Percentiles rank a stretch among this genome's conserved stretches.
Conservation (phyloP, 2,888 invertebrate species). For the Pimpla rufipes region DNA sequence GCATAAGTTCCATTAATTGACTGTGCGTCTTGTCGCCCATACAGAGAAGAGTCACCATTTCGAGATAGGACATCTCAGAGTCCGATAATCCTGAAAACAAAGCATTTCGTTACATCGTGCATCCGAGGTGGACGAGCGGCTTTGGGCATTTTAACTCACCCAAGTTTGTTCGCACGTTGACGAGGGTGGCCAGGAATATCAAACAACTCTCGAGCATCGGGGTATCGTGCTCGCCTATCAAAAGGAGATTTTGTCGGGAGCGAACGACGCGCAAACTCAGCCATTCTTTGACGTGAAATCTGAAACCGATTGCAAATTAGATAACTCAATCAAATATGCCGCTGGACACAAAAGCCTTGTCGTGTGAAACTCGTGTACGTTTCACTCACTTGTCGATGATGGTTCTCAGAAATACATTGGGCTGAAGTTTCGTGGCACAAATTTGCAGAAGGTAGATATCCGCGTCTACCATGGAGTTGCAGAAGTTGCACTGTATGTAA, state of each 20-base stretch:
- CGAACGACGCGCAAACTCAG: constrained; percentile 91
- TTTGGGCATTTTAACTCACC: constrained; percentile 86
- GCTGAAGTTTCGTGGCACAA: constrained; percentile 94
- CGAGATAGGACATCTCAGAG: constrained; percentile 91
- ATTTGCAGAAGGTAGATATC: constrained; percentile 98
- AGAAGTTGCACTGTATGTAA: constrained; percentile 99
- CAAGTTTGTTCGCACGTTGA: constrained; percentile 95
- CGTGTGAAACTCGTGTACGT: not conserved
- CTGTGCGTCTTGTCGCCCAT: constrained; percentile 98
- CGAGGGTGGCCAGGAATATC: constrained; percentile 95
- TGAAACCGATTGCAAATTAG: constrained; percentile 79
- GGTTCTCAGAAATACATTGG: constrained; percentile 94
- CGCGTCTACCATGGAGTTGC: constrained; percentile 99
- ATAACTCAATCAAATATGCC: constrained; percentile 2
- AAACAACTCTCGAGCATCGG: constrained; percentile 97
- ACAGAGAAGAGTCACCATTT: constrained; percentile 97
- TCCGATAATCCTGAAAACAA: constrained; percentile 87
- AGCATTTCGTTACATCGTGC: not conserved
- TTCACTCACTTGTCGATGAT: constrained; percentile 92
- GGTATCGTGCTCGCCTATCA: constrained; percentile 94
- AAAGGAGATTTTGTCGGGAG: constrained; percentile 87
- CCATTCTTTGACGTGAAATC: constrained; percentile 96
- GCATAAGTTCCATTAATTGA: constrained; percentile 97
- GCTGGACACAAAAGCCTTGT: not conserved
- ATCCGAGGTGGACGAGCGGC: not conserved